These are phyloP conservation scores for Coryphaenoides rupestris DNA, from an alignment of 2,113 vertebrate genomes.

Conservation along the genomic window DNA sequence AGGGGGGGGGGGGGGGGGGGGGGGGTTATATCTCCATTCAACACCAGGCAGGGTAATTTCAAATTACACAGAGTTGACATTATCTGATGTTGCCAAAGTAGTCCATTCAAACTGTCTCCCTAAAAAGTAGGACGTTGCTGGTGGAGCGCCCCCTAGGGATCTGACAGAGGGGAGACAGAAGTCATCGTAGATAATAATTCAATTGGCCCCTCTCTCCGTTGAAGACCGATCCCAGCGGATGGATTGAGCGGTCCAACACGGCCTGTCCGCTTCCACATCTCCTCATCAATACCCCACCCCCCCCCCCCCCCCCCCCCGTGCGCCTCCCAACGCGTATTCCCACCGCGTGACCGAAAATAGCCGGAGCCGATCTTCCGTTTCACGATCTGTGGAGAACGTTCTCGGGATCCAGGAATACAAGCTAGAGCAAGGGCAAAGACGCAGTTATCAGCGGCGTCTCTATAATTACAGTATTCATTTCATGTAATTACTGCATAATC, in stretches of 20 bases:
- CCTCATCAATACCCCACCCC: conserved; percentile 55
- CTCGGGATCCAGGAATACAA: conserved; percentile 65
- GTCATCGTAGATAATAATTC: not conserved
- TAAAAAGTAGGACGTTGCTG: conserved; percentile 17
- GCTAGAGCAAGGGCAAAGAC: conserved; percentile 68
- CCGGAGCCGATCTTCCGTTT: conserved; percentile 66
- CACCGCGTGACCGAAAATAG: conserved; percentile 49
- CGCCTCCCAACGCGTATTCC: too few species aligned
- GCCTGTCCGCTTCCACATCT: conserved; percentile 22
- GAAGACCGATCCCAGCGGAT: too few species aligned
- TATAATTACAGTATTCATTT: conserved; percentile 76
- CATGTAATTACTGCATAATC: conserved; percentile 72
- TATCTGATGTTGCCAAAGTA: too few species aligned
- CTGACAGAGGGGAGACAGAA: not conserved
- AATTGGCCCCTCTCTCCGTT: not conserved
- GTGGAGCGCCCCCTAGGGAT: too few species aligned
- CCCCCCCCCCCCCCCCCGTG: conserved; percentile 4
- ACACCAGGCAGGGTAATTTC: too few species aligned
- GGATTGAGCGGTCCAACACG: not conserved
- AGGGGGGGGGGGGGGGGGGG: too few species aligned
- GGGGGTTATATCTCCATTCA: not conserved
- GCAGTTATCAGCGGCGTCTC: conserved; percentile 67
- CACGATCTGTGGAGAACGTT: conserved; percentile 66
- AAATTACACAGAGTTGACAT: too few species aligned
- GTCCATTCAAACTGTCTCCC: not conserved